A percentile compares a stretch with the other conserved stretches of the same genome.
phyloP scores from a whole-genome alignment of 2,888 invertebrate species.

The Drosophila meridionalis region DNA sequence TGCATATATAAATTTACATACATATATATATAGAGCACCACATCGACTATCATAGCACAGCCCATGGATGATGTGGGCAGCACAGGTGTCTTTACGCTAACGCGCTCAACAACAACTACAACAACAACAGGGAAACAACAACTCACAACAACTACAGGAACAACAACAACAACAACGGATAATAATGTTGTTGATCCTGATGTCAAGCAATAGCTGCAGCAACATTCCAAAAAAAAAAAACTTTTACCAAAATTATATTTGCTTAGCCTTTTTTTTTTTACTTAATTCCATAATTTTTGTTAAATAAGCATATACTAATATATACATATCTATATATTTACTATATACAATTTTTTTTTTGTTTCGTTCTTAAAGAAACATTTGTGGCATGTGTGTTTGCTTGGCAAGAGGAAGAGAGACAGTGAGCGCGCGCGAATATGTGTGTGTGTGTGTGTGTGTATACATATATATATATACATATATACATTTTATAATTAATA shows the following conservation, averaged over 20 bases:
- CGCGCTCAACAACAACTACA: constrained; percentile 50
- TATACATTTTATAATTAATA: constrained; percentile 12
- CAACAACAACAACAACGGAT: constrained; percentile 38
- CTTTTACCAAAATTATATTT: background rate
- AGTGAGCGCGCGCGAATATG: constrained; percentile 14
- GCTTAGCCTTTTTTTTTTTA: constrained; percentile 11
- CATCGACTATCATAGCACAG: constrained; percentile 81
- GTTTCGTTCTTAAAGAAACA: constrained; percentile 37
- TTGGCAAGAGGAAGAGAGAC: constrained; percentile 25
- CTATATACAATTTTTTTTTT: background rate
- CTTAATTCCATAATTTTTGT: constrained; percentile 7
- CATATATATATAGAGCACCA: constrained; percentile 68
- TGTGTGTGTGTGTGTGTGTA: constrained; percentile 12
- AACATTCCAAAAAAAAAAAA: background rate
- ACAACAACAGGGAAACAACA: constrained; percentile 43
- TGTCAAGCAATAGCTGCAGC: constrained; percentile 32
- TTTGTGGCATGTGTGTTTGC: constrained; percentile 55
- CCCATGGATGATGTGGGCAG: constrained; percentile 70
- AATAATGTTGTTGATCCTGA: constrained; percentile 15
- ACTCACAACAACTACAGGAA: constrained; percentile 32
- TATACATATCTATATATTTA: constrained; percentile 9
- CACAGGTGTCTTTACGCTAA: constrained; percentile 75
- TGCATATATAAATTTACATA: background rate
- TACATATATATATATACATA: background rate
- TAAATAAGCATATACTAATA: constrained; percentile 3